Evolutionary conservation across 1,140 invertebrate genomes (phyloP), one percentile per base, ranked within the genome.

Genomic region (Phocides pigmalion): DNA sequence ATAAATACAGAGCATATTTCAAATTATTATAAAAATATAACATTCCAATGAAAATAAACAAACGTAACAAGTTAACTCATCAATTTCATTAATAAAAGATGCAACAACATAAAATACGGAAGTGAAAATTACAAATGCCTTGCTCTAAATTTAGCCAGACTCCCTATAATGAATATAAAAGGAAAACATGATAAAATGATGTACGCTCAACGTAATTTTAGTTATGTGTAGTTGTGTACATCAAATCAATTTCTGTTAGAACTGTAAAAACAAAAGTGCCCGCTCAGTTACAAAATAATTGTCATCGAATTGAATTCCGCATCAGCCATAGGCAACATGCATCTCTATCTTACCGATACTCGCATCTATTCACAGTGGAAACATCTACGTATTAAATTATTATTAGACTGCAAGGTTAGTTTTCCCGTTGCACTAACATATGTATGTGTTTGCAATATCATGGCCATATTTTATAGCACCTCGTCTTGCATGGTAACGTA

Each of bases 401-500:
- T 89, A 89, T 87, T 91, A 91, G 87, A 82, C 73, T 74, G 70
- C 89, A 91, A 91, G 89, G 89, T 90, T 89, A 84, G 75, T 71
- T 81, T 59, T 77, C 79, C 80, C 72, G 72, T 81, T 83, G 79
- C 77, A 77, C 69, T 80, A 62, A 66, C 56, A 68, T 70, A 28
- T 53, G 49, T 71, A 70, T 63, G 58, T 66, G 37, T 73, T 47
- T 65, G 62, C 65, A 70, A 72, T 72, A 73, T 75, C 70, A 74
- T 61, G 71, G 70, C 47, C 58, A 70, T 65, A 66, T 66, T 49
- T 56, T 63, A 56, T 50, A 47, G 32, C 28, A 59, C 42, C 11
- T 47, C 15, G 20, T 20, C 15, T 59, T 28, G 42, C 56, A 37
- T 59, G 28, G 42, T 59, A 59, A 59, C 41, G 53, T 25, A 44